Base-by-base conservation (phyloP, 2,888 invertebrate species). In the Drosophila atroscutellata region DNA sequence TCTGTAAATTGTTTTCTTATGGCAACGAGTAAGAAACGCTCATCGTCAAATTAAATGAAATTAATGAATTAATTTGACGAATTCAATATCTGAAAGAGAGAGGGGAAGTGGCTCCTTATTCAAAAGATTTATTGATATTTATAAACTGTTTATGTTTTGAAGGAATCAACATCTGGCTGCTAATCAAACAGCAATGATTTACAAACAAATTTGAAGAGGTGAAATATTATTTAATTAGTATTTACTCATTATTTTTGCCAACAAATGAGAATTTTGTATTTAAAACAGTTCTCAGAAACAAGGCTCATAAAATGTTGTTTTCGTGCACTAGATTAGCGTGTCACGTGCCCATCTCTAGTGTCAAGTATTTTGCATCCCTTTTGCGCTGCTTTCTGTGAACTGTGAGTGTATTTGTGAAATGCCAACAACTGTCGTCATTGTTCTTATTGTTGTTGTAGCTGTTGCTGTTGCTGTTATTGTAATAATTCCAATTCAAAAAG, bases 401-500 rank as follows among this genome's bases (percentile, higher is more conserved):
- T 76, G 64, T 71, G 50, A 58, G 51, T 80, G 64, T 77, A 62
- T 77, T 81, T 58, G 82, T 81, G 15, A 81, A 77, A 77, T 81
- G 73, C 82, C 82, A 77, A 64, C 67, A 78, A 81, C 74, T 81
- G 78, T 73, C 52, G 74, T 73, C 79, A 59, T 64, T 81, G 70
- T 79, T 65, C 42, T 72, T 81, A 51, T 66, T 60, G 55, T 47
- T 63, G 42, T 56, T 54, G 36, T 36, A 60, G 42, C 39, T 64
- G 67, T 63, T 64, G 28, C 28, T 8, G 24, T 51, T 72, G 34
- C 15, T 81, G 58, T 82, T 89, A 72, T 85, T 88, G 90, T 90
- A 90, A 86, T 86, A 90, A 90, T 90, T 83, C 88, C 77, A 80
- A 90, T 88, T 89, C 90, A 90, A 86, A 90, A 90, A 89, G 89